phyloP scores from a whole-genome alignment of 64 coral and sea anemone species.

The Dendronephthya gigantea region DNA sequence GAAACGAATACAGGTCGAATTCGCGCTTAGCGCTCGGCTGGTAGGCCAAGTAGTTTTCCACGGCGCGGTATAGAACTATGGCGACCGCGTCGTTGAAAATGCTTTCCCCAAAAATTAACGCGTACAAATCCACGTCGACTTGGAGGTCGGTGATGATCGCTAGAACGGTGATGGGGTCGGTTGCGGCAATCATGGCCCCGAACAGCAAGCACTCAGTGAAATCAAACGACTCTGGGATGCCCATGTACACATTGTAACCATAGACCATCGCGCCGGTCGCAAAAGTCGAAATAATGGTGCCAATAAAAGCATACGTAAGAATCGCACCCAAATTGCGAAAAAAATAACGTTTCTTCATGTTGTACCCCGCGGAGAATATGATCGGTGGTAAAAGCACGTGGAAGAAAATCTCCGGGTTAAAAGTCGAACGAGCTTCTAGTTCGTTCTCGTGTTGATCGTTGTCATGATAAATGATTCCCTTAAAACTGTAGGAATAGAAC shows the following conservation, averaged over 20 bases:
- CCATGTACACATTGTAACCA: constrained; percentile 76
- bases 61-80: constrained; percentile 81
- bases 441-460: constrained; percentile 61
- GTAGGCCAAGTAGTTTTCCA: constrained; percentile 93
- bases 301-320: constrained; percentile 89
- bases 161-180: constrained; percentile 81
- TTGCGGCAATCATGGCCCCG: constrained; percentile 80
- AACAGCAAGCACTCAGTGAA: constrained; percentile 91
- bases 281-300: constrained; percentile 80
- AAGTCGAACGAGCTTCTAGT: constrained; percentile 75
- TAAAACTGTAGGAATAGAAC: constrained; percentile 76
- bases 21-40: constrained; percentile 79
- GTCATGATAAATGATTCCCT: constrained; percentile 70
- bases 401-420: constrained; percentile 95
- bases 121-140: constrained; percentile 89
- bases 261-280: constrained; percentile 70
- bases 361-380: constrained; percentile 89
- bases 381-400: constrained; percentile 86
- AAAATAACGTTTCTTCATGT: constrained; percentile 93
- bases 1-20: constrained; percentile 76
- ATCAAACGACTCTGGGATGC: constrained; percentile 64
- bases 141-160: constrained; percentile 90
- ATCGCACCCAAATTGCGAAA: constrained; percentile 94
- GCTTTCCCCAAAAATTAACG: constrained; percentile 89
- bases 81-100: constrained; percentile 91